Conservation (phyloP, 2,888 invertebrate species). For the Chalcis sispes region DNA sequence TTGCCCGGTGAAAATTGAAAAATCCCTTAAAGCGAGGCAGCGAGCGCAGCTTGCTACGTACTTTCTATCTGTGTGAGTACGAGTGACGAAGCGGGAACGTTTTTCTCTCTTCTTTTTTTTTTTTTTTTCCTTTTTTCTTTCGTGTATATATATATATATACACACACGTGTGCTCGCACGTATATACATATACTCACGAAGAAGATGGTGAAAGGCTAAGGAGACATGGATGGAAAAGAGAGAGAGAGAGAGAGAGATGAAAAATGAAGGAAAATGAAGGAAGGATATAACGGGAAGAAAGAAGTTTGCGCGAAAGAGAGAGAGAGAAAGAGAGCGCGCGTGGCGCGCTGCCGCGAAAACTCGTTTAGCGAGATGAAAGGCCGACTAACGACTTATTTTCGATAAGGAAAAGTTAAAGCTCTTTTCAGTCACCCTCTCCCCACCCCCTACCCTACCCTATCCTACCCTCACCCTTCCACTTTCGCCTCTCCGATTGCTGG, state of each 20-base stretch:
- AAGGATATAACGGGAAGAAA: constrained; percentile 50
- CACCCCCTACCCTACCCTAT: background rate
- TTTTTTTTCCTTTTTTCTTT: no score
- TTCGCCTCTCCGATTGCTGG: no score
- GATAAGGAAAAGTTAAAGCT: constrained; percentile 76
- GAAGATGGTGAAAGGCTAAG: no score
- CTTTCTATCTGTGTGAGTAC: no score
- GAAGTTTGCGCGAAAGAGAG: constrained; percentile 62
- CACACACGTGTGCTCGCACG: no score
- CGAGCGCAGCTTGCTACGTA: constrained; percentile 52
- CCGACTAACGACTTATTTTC: constrained; percentile 76
- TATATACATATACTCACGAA: no score
- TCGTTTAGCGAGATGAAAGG: constrained; percentile 76
- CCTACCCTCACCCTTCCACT: no score
- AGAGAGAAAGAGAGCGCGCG: constrained; percentile 13
- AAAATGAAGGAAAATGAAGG: constrained; percentile 59
- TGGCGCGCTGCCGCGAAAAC: constrained; percentile 71
- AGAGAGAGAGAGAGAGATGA: constrained; percentile 43
- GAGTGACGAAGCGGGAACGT: no score
- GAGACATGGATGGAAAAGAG: constrained; percentile 18
- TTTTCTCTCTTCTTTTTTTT: no score
- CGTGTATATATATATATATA: no score
- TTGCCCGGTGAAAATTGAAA: constrained; percentile 72
- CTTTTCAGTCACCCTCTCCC: constrained; percentile 59
- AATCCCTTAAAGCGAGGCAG: constrained; percentile 75